A percentile compares a stretch with the other conserved stretches of the same genome.
These are phyloP conservation scores for Lineus longissimus DNA, from an alignment of 1,140 invertebrate genomes.

Conservation along the genomic window DNA sequence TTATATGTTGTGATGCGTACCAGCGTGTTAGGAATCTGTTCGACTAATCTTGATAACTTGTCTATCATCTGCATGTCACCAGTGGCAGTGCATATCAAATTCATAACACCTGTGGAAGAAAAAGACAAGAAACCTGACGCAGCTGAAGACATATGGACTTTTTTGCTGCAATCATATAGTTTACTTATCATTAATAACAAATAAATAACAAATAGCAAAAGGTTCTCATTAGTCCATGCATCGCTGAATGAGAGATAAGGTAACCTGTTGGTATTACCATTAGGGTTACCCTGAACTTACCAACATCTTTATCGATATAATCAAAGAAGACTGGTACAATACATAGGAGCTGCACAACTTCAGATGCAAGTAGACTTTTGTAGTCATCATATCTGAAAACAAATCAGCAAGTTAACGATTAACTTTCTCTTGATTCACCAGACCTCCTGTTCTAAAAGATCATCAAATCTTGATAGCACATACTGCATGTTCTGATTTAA, in stretches of 20 bases:
- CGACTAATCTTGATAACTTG: slow-evolving; percentile 24
- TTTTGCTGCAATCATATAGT: no score
- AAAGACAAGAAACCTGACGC: background rate
- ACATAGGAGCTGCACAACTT: slow-evolving; percentile 45
- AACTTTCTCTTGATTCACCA: background rate
- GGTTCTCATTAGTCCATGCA: background rate
- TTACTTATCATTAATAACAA: no score
- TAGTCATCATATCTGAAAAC: slow-evolving; percentile 44
- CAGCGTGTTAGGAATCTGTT: slow-evolving; percentile 3
- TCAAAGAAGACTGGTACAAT: slow-evolving; percentile 45
- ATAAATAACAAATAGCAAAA: slow-evolving; percentile 35
- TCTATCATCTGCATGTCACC: slow-evolving; percentile 32
- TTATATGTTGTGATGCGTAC: slow-evolving; percentile 12
- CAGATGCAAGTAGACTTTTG: slow-evolving; percentile 45
- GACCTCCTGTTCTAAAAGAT: background rate
- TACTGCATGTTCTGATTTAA: no score
- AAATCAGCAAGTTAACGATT: no score
- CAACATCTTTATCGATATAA: slow-evolving; percentile 38
- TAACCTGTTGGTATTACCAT: background rate
- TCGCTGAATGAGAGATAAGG: background rate
- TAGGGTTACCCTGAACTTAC: slow-evolving; percentile 18
- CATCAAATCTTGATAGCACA: background rate
- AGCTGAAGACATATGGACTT: background rate
- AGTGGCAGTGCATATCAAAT: slow-evolving; percentile 37
- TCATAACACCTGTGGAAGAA: slow-evolving; percentile 34